Conservation (phyloP, 2,888 invertebrate genomes). For the Caenorhabditis panamensis region DNA sequence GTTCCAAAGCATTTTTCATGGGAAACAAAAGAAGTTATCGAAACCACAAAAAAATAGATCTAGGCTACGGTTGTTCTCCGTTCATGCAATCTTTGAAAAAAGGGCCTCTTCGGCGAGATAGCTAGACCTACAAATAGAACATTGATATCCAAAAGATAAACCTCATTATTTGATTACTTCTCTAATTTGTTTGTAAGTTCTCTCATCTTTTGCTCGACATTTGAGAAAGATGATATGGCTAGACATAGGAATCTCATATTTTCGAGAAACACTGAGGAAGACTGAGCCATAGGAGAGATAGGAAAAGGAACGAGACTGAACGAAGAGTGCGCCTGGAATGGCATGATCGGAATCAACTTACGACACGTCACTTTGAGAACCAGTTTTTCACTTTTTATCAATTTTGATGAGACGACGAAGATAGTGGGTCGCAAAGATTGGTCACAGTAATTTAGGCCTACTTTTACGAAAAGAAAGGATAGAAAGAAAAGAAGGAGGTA, state of each 20-base stretch:
- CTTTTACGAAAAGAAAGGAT: background rate
- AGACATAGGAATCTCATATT: slow-evolving; percentile 36
- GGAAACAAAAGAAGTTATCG: background rate
- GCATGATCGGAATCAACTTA: slow-evolving; percentile 49
- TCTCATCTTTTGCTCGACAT: slow-evolving; percentile 58
- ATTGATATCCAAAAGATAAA: slow-evolving; percentile 46
- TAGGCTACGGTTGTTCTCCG: background rate
- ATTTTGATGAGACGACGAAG: slow-evolving; percentile 29
- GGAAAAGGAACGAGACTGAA: background rate
- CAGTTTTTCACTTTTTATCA: slow-evolving; percentile 40
- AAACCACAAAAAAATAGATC: background rate
- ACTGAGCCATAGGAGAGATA: slow-evolving; percentile 2
- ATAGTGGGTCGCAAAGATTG: slow-evolving; percentile 26
- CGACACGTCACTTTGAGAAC: slow-evolving; percentile 41
- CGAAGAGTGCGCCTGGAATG: slow-evolving; percentile 32
- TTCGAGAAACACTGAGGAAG: slow-evolving; percentile 22
- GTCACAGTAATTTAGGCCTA: slow-evolving; percentile 39
- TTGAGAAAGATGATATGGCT: slow-evolving; percentile 11
- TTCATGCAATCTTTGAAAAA: background rate
- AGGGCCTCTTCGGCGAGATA: background rate
- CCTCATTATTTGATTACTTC: slow-evolving; percentile 40
- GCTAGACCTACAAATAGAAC: slow-evolving; percentile 31
- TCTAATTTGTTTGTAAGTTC: slow-evolving; percentile 49
- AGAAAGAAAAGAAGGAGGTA: background rate
- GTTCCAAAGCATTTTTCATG: slow-evolving; percentile 1